Conservation (phyloP, 2,888 invertebrate genomes). For the Cheilosia pagana region DNA sequence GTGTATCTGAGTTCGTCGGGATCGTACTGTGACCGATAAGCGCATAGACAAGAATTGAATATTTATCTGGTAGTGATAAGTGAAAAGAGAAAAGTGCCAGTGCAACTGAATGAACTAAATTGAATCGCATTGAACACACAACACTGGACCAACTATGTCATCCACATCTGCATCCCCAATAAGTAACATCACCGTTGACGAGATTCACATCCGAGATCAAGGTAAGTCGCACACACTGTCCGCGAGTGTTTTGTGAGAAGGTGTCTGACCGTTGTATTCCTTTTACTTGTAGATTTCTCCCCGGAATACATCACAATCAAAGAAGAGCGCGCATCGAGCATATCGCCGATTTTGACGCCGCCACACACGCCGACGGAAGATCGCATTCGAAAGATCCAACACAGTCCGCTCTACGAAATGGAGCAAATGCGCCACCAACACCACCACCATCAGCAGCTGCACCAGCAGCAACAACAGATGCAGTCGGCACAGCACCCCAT, state of each 20-base stretch:
- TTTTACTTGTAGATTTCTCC: constrained; percentile 84
- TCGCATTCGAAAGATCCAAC: constrained; percentile 76
- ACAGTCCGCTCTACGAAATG: constrained; percentile 78
- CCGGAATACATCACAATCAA: constrained; percentile 87
- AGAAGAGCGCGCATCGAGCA: constrained; percentile 85
- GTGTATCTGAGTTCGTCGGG: constrained; percentile 61
- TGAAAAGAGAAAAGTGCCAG: constrained; percentile 45
- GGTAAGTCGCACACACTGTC: constrained; percentile 79
- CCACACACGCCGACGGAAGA: constrained; percentile 89
- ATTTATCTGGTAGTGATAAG: constrained; percentile 20
- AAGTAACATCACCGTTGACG: constrained; percentile 84
- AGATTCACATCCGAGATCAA: constrained; percentile 82
- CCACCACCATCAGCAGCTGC: constrained; percentile 68
- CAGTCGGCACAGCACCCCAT: constrained; percentile 78
- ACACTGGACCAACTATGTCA: constrained; percentile 81
- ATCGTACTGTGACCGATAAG: constrained; percentile 37
- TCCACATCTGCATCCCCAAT: constrained; percentile 83
- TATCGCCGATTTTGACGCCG: constrained; percentile 87
- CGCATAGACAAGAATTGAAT: not conserved
- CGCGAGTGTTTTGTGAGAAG: not conserved
- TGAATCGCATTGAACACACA: not conserved
- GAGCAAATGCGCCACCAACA: constrained; percentile 80
- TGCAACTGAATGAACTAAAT: constrained; percentile 46
- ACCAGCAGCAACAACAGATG: constrained; percentile 69
- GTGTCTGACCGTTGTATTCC: constrained; percentile 23